Evolutionary conservation across 2,113 vertebrate genomes (phyloP).

Genomic region (Meles meles): DNA sequence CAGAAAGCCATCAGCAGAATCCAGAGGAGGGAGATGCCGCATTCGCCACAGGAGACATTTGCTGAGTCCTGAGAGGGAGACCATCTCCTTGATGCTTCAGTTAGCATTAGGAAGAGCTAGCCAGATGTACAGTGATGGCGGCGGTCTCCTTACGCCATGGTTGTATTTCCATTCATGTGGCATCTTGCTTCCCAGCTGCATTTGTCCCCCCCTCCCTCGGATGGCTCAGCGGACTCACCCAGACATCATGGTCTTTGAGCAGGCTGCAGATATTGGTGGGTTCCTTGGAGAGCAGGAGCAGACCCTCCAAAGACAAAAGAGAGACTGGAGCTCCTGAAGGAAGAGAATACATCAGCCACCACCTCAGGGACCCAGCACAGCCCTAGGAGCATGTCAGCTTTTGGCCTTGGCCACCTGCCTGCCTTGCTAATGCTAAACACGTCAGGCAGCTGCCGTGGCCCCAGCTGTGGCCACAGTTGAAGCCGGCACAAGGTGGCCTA

Average conservation of each 20-base stretch:
- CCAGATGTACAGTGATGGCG: not conserved
- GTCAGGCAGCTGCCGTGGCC: not conserved
- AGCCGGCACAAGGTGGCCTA: not conserved
- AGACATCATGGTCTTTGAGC: not conserved
- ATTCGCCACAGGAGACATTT: not conserved
- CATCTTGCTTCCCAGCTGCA: not conserved
- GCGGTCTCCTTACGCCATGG: accelerated
- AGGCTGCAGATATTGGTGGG: not conserved
- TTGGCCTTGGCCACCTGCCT: not conserved
- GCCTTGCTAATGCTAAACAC: not conserved
- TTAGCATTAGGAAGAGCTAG: not conserved
- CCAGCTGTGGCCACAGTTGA: not conserved
- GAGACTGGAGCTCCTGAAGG: not conserved
- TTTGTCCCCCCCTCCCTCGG: not conserved
- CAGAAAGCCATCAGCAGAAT: not conserved
- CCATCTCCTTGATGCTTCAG: not conserved
- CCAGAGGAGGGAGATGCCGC: not conserved
- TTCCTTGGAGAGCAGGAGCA: not conserved
- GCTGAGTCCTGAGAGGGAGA: not conserved
- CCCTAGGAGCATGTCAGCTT: not conserved
- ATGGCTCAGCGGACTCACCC: not conserved
- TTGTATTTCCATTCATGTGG: not conserved
- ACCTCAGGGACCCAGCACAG: not conserved
- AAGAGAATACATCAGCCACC: not conserved
- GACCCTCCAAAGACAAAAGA: not conserved